Conservation (phyloP, 64 coral and sea anemone species). For the Actinia equina region DNA sequence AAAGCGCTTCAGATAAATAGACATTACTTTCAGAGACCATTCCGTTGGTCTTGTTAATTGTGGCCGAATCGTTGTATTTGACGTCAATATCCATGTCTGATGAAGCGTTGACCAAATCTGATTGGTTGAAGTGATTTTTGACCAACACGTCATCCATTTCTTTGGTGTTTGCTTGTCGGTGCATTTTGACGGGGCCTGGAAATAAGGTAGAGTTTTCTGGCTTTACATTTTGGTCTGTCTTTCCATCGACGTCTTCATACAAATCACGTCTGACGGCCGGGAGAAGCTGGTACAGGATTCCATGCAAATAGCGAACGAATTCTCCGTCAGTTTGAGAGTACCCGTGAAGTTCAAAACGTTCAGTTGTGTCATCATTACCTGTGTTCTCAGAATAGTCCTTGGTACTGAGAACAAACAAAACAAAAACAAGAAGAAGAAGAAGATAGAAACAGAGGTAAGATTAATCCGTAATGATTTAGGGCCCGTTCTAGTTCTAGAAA, state of each 20-base stretch:
- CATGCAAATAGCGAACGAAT: conserved; percentile 24
- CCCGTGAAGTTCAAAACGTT: conserved; percentile 35
- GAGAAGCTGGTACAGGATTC: conserved; percentile 25
- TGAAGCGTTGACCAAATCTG: conserved; percentile 20
- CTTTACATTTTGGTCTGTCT: not conserved
- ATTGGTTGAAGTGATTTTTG: conserved; percentile 33
- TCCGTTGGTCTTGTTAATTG: conserved; percentile 41
- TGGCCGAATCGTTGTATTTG: conserved; percentile 21
- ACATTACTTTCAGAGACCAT: conserved; percentile 28
- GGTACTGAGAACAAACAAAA: not conserved
- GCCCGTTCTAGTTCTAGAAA: no score
- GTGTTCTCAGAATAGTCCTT: not conserved
- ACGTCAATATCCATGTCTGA: conserved; percentile 35
- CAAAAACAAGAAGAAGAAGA: no score
- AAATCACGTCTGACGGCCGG: conserved; percentile 24
- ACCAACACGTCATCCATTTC: conserved; percentile 22
- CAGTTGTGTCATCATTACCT: conserved; percentile 4
- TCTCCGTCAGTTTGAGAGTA: not conserved
- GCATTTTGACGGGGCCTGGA: conserved; percentile 35
- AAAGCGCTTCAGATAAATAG: not conserved
- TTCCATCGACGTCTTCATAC: conserved; percentile 44
- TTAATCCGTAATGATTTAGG: no score
- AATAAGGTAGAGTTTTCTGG: conserved; percentile 41
- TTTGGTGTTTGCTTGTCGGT: conserved; percentile 38
- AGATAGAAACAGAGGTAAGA: no score